A percentile compares a stretch with the other conserved stretches of the same genome.
phyloP scores from a whole-genome alignment of 2,113 vertebrate genomes.

The Amazona vittata region DNA sequence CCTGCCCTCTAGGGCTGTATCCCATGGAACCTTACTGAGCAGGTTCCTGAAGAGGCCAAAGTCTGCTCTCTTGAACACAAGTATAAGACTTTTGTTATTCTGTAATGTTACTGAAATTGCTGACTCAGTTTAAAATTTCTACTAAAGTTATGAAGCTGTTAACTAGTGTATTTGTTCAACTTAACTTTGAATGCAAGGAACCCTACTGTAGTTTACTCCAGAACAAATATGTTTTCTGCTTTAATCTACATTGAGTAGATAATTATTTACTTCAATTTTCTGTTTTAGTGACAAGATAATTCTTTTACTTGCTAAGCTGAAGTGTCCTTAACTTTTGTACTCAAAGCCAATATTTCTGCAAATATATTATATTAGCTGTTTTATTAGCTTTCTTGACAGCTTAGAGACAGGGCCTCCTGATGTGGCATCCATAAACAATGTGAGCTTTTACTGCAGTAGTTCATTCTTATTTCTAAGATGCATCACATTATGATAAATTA shows the following conservation, averaged over 20 bases:
- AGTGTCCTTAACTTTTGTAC: slow-evolving; percentile 25
- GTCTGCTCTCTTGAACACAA: too few species aligned
- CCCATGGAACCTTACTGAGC: too few species aligned
- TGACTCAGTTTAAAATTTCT: not conserved
- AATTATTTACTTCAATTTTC: slow-evolving; percentile 24
- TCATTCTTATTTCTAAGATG: slow-evolving; percentile 27
- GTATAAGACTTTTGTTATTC: not conserved
- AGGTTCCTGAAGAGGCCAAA: too few species aligned
- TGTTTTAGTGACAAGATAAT: slow-evolving; percentile 27
- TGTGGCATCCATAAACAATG: not conserved
- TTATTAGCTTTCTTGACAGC: slow-evolving; percentile 36
- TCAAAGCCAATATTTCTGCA: slow-evolving; percentile 9
- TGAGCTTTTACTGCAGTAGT: not conserved
- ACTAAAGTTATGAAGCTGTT: not conserved
- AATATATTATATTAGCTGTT: not conserved
- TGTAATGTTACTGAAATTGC: not conserved
- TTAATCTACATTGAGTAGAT: not conserved
- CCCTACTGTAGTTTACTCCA: not conserved
- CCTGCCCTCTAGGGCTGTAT: too few species aligned
- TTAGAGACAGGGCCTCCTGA: not conserved
- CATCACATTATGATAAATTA: not conserved
- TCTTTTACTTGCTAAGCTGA: slow-evolving; percentile 23
- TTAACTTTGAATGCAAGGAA: not conserved
- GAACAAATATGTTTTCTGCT: not conserved
- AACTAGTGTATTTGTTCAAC: not conserved